Evolutionary conservation across 2,113 vertebrate genomes (phyloP), one percentile per base, ranked within the genome.

Genomic region (Pedetes capensis): DNA sequence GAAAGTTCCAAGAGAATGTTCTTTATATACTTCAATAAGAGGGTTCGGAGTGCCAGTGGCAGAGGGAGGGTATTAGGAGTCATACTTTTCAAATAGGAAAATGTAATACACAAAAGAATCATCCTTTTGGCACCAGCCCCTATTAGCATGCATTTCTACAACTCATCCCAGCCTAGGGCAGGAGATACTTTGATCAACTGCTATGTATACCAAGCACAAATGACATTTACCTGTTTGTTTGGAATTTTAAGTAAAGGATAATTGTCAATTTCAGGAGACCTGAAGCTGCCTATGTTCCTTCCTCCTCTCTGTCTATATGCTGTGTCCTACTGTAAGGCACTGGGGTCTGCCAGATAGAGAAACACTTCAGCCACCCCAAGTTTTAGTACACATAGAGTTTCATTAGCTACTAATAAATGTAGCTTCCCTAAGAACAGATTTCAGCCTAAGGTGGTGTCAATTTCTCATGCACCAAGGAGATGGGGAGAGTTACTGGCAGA

Each of bases 331-430:
- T 61, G 25, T 4, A 0, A 76, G 88, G 74, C 74, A 83, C 47
- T 81, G 25, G 57, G 37, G 64, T 81, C 42, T 16, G 1, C 63
- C 27, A 44, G 93, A 44, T 0, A 87, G 92, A 93, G 83, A 93
- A 69, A 76, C 49, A 81, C 51, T 84, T 82, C 37, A 93, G 72
- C 79, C 34, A 86, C 5, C 78, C 34, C 49, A 92, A 89, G 80
- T 93, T 89, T 82, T 79, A 86, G 61, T 53, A 84, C 63, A 86
- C 39, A 87, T 49, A 78, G 0, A 32, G 4, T 97, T 98, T 97
- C 97, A 97, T 98, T 97, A 98, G 96, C 96, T 75, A 64, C 97
- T 98, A 98, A 98, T 97, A 98, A 96, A 97, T 97, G 95, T 95
- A 82, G 97, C 97, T 97, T 97, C 95, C 96, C 89, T 63, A 34